These are phyloP conservation scores for Anthopleura sola DNA, from an alignment of 64 coral and sea anemone genomes.

Conservation along the genomic window DNA sequence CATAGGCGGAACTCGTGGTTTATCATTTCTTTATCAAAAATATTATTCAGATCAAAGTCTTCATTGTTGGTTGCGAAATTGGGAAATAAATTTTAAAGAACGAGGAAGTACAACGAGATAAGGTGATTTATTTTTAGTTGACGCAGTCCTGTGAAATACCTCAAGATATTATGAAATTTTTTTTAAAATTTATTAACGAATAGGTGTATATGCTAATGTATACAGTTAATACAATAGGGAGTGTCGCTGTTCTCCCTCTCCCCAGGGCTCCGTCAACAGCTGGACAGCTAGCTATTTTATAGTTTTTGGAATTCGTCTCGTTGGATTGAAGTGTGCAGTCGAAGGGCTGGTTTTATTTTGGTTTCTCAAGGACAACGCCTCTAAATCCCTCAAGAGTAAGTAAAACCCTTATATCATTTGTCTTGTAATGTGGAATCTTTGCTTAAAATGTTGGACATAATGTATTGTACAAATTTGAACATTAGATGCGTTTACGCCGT, in stretches of 20 bases:
- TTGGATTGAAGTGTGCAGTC: neutral
- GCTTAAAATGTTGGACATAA: neutral
- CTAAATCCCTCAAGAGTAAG: neutral
- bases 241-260: neutral
- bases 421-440: neutral
- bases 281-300: neutral
- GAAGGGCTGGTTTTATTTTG: slow-evolving; percentile 1
- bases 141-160: neutral
- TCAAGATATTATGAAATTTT: neutral
- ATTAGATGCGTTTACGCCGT: neutral
- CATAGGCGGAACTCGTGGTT: neutral
- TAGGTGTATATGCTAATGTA: neutral
- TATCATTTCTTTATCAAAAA: too few species aligned
- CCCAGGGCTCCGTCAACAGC: neutral
- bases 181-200: neutral
- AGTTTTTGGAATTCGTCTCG: neutral
- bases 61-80: neutral
- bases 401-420: neutral
- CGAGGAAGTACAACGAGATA: too few species aligned
- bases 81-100: too few species aligned
- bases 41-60: neutral
- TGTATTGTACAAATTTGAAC: neutral
- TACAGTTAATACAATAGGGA: neutral
- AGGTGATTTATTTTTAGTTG: neutral
- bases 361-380: slow-evolving; percentile 14